Percentiles rank a stretch among this genome's conserved stretches.
phyloP scores from a whole-genome alignment of 2,113 vertebrate genomes.

The Proteles cristata region DNA sequence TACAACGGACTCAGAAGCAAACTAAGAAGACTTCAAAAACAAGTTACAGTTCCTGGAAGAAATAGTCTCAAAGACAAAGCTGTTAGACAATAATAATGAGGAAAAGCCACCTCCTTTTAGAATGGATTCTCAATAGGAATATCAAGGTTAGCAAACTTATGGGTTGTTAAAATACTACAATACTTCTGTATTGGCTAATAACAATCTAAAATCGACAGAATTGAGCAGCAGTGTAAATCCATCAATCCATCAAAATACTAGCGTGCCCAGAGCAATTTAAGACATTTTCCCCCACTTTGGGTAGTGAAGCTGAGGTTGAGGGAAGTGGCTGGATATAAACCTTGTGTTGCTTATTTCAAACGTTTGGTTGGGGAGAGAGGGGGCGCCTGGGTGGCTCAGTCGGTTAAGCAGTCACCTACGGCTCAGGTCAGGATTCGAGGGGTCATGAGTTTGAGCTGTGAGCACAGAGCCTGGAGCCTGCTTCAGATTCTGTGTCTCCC shows the following conservation, averaged over 20 bases:
- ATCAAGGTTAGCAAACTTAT: neutral
- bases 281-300: neutral
- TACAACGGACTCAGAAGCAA: neutral
- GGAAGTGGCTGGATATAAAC: neutral
- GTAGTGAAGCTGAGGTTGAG: neutral
- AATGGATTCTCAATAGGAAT: neutral
- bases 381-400: too few relatives aligned
- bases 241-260: neutral
- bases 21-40: neutral
- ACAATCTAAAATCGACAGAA: neutral
- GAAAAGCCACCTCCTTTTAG: neutral
- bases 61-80: constrained; percentile 6
- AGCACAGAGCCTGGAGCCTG: too few relatives aligned
- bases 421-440: too few relatives aligned
- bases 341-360: neutral
- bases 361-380: neutral
- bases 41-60: neutral
- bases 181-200: neutral
- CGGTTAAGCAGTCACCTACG: too few relatives aligned
- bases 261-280: neutral
- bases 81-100: neutral
- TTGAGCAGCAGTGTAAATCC: neutral
- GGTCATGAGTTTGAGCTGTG: too few relatives aligned
- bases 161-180: neutral
- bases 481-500: too few relatives aligned